Evolutionary conservation across 1,140 invertebrate genomes (phyloP), one percentile per base, ranked within the genome.

Genomic region (Anthonomus grandis): DNA sequence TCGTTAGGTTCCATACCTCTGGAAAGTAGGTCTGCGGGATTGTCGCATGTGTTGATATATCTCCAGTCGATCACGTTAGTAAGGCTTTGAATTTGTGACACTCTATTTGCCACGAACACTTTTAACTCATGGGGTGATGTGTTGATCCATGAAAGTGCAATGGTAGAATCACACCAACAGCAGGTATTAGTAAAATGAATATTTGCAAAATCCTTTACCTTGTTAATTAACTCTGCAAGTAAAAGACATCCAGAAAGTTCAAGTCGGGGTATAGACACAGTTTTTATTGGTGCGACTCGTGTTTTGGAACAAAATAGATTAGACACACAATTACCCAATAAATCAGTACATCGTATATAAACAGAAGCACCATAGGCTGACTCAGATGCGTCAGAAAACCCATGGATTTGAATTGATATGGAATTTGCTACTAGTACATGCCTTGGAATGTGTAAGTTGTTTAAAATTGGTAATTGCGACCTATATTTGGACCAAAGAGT

Each of bases 221-320:
- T n/a, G n/a, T n/a, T n/a, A n/a, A n/a, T n/a, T n/a, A n/a, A n/a
- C n/a, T n/a, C n/a, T n/a, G n/a, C n/a, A n/a, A n/a, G n/a, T n/a
- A n/a, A n/a, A n/a, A n/a, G n/a, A n/a, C n/a, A n/a, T n/a, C 51
- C 59, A 47, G 57, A 65, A 6, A 70, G 36, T 47, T 71, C 70
- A 8, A 73, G 46, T 38, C 66, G 51, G 2, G 69, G 67, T 15
- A 70, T 36, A 22, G 64, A 51, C 12, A 65, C 8, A 4, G 18
- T 37, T 60, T 71, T 66, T 10, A 70, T n/a, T 23, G 70, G 65
- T 5, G 66, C 66, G 23, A 72, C 68, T 23, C 55, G 39, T 1
- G 64, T 57, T 54, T 70, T 71, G 13, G 65, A 59, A 25, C 17
- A 67, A 63, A 48, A 42, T 46, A 34, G 56, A n/a, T 44, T 58